Percentiles rank a stretch among this genome's conserved stretches.
phyloP scores from a whole-genome alignment of 2,888 invertebrate species.

The Salpingus planirostris region DNA sequence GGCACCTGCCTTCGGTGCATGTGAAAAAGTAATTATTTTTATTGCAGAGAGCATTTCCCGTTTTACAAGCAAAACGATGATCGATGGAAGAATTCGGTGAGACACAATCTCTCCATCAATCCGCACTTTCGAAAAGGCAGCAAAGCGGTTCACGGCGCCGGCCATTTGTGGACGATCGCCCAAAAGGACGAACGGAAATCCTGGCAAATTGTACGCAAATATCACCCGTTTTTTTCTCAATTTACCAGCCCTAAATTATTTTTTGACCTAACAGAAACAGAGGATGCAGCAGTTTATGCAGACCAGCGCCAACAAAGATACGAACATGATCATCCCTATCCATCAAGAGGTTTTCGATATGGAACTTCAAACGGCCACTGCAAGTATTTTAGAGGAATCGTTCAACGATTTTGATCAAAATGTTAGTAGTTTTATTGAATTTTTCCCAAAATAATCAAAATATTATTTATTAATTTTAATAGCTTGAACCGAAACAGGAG shows the following conservation, averaged over 20 bases:
- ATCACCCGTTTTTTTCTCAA: no score
- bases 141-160: conserved; percentile 79
- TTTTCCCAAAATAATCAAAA: conserved; percentile 6
- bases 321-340: conserved; percentile 36
- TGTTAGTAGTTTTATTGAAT: conserved; percentile 4
- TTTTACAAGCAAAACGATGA: conserved; percentile 86
- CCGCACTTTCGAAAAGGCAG: conserved; percentile 84
- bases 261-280: conserved; percentile 43
- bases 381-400: conserved; percentile 41
- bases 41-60: conserved; percentile 71
- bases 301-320: conserved; percentile 28
- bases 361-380: conserved; percentile 48
- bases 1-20: no score
- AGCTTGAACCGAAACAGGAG: no score
- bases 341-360: conserved; percentile 39
- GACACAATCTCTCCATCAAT: conserved; percentile 86
- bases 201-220: conserved; percentile 49
- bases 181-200: conserved; percentile 52
- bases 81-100: conserved; percentile 87
- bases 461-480: no score
- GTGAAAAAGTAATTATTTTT: no score
- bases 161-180: conserved; percentile 83
- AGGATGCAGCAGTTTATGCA: conserved; percentile 47
- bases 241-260: conserved; percentile 5
- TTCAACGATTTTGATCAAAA: conserved; percentile 22